Evolutionary conservation across 2,888 invertebrate genomes (phyloP).

Genomic region (Archips crataeganus): DNA sequence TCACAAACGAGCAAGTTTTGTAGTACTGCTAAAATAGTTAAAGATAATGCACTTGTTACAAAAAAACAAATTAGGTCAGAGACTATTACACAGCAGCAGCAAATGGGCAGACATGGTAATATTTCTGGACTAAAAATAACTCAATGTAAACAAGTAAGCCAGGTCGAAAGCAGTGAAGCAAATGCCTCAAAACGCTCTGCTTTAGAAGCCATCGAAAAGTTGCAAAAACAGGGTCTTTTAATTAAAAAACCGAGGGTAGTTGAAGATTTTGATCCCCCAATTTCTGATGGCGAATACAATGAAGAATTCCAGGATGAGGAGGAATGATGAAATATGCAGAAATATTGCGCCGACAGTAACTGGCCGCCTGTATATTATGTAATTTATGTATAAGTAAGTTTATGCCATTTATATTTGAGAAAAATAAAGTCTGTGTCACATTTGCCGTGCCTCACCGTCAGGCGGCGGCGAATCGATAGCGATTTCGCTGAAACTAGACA

Average conservation of each 20-base stretch:
- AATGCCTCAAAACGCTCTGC: constrained; percentile 65
- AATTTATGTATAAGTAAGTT: too few relatives aligned
- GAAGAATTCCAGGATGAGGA: constrained; percentile 50
- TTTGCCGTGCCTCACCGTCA: too few relatives aligned
- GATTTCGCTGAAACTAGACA: too few relatives aligned
- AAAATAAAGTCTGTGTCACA: too few relatives aligned
- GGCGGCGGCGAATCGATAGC: too few relatives aligned
- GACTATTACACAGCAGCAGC: constrained; percentile 64
- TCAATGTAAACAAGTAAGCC: constrained; percentile 66
- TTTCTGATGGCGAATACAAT: constrained; percentile 56
- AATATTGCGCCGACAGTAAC: background rate
- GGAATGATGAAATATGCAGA: background rate
- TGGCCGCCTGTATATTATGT: background rate
- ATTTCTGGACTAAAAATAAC: constrained; percentile 69
- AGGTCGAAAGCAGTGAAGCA: constrained; percentile 65
- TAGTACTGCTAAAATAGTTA: constrained; percentile 65
- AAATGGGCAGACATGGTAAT: constrained; percentile 66
- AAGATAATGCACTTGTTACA: constrained; percentile 65
- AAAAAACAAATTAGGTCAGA: constrained; percentile 71
- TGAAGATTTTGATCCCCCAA: constrained; percentile 61
- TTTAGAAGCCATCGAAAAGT: constrained; percentile 75
- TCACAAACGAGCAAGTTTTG: constrained; percentile 65
- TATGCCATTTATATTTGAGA: too few relatives aligned
- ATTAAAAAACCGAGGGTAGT: constrained; percentile 72
- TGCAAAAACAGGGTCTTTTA: constrained; percentile 77